Base-by-base conservation (phyloP, 1,140 invertebrate genomes). In the Bicyclus anynana region DNA sequence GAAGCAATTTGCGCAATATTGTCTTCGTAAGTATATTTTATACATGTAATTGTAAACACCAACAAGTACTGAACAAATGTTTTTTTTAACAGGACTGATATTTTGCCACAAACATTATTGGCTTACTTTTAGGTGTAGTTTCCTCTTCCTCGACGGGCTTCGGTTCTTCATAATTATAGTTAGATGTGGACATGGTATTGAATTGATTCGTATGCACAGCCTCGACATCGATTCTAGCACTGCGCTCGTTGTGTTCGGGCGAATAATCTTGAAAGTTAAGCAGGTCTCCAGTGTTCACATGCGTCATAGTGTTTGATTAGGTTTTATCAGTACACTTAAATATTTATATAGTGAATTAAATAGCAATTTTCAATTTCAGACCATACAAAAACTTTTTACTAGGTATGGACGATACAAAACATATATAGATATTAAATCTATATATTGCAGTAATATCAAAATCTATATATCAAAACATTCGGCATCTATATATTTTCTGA, bases 221-320 rank as follows among this genome's bases (percentile, higher is more conserved):
- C 60, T 89, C 87, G 74, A 91, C 90, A 70, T 91, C 91, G 57
- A 91, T 90, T 69, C 91, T 77, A 10, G 90, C 90, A 68, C 77
- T 87, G 3, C 86, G 77, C 35, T 82, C 79, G 54, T 82, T 82
- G 47, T 86, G 83, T 44, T 88, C 82, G 20, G 91, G 84, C 17
- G 90, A 90, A 84, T 90, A 93, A 66, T 93, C 92, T 65, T 92
- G 91, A 67, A 93, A 93, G 53, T 91, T 91, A 47, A 93, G 73
- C 58, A 93, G 76, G 69, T 93, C 91, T 10, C 91, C 91, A 12
- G 91, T 91, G 14, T 89, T 86, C 9, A 91, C 87, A 68, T 91
- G 89, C 20, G 77, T 51, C 84, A 88, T 88, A 50, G 20, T 59
- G 12, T n/a, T 33, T n/a, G 29, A 33, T 33, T 18, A 16, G 7